Percentiles rank a stretch among this genome's conserved stretches.
Evolutionary conservation across 2,113 vertebrate species (phyloP).

Genomic region (Mormyrus iriodes): DNA sequence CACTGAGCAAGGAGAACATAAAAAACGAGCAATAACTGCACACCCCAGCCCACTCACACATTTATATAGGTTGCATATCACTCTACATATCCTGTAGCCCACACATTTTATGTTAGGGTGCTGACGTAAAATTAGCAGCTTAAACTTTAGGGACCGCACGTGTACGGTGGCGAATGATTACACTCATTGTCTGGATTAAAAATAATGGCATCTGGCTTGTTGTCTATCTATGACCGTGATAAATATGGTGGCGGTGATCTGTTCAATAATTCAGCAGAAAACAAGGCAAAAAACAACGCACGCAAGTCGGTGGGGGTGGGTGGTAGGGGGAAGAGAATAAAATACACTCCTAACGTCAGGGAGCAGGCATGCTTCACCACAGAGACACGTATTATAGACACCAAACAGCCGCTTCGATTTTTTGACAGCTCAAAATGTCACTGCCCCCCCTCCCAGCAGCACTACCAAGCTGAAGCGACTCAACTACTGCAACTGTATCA

Average conservation of each 20-base stretch:
- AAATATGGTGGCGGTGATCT: background rate
- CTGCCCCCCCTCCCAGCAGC: background rate
- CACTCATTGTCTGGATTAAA: background rate
- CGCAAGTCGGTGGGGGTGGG: conserved; percentile 3
- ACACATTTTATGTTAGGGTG: background rate
- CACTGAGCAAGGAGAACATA: background rate
- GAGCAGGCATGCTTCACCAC: conserved; percentile 36
- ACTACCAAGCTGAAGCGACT: conserved; percentile 3
- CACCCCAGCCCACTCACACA: conserved; percentile 7
- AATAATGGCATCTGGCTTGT: background rate
- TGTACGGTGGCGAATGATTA: background rate
- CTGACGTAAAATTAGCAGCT: background rate
- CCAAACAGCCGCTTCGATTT: conserved; percentile 37
- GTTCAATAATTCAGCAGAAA: conserved; percentile 5
- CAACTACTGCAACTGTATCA: conserved; percentile 3
- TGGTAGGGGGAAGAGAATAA: conserved; percentile 17
- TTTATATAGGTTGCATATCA: background rate
- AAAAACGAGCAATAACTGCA: background rate
- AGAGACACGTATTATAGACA: conserved; percentile 31
- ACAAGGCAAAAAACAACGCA: conserved; percentile 22
- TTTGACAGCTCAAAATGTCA: conserved; percentile 44
- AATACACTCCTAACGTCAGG: conserved; percentile 40
- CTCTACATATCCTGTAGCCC: conserved; percentile 12
- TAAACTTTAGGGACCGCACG: conserved; percentile 1
- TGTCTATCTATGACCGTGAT: background rate